Evolutionary conservation across 2,113 vertebrate species (phyloP), one percentile per base, ranked within the genome.

Genomic region (Spea multiplicata): DNA sequence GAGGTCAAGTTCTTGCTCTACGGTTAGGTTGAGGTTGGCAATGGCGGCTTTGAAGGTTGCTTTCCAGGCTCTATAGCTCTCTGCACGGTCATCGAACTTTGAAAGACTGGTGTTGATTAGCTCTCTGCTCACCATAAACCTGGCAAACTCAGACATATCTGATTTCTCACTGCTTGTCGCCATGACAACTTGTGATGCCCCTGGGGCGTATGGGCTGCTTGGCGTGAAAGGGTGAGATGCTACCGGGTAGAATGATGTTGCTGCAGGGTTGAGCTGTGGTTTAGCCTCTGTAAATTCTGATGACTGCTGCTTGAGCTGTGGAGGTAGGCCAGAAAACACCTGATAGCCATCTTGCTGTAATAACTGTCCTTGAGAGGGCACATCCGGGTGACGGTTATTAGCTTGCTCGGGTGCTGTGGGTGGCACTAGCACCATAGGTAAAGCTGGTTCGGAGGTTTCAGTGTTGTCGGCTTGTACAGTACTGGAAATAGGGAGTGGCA

Each of bases 81-180:
- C 45, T 30, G 61, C 12, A 50, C 16, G 10, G 6, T 62, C 53
- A 61, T 73, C 71, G 49, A 12, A n/a, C 10, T 49, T 49, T 14
- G 71, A 14, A 50, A 73, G 46, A 13, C n/a, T 50, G 13, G 5
- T 48, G 6, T 65, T 64, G 17, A 45, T 73, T 5, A 73, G 57
- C 30, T 62, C 52, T 10, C 55, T 14, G 3, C 44, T 3, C 47
- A 57, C 10, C 55, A 74, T 74, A 10, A 65, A 74, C n/a, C 59
- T 74, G n/a, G 59, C 59, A 4, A 74, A 74, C 59, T 49, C 61
- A 49, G 46, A 74, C 73, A 65, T 44, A 6, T 65, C 46, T 65
- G 73, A 57, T 47, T 53, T 62, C 44, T 17, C 57, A 62, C 6
- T 73, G 44, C 30, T 73, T 65, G 6, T 30, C 49, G n/a, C 47